Evolutionary conservation across 2,888 invertebrate genomes (phyloP), one percentile per base, ranked within the genome.

Genomic region (Pseudococcus longispinus): DNA sequence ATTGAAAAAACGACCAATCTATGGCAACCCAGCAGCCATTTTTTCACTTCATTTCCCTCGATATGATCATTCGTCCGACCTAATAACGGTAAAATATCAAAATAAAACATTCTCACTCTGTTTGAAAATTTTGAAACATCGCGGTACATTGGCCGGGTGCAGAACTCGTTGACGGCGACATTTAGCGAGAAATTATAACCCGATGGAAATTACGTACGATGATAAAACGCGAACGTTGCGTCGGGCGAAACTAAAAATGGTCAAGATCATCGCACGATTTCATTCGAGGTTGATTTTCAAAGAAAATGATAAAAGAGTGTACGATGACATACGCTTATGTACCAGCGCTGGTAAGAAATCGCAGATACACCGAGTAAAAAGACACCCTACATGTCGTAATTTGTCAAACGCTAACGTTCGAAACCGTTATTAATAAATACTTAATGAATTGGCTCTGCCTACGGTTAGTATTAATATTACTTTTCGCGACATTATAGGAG

Each of bases 401-500:
- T 70, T 70, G 70, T 70, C 70, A 70, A 70, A 70, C 29, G 29
- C 15, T 18, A 70, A 70, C 70, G 29, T 13, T 70, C 29, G 29
- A 70, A 70, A 70, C 29, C 32, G 70, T 70, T 70, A 70, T 70
- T 70, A 70, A 70, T 70, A 70, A 70, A 70, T 70, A 70, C 70
- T 70, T 70, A 70, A 70, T 70, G 70, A 70, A 70, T 70, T 70
- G 70, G 70, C 70, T 70, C 70, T 70, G 29, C 70, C 70, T 70
- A 70, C 70, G 70, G 70, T 70, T 70, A 70, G 70, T 70, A 70
- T 70, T 80, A 80, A 80, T 80, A 42, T 42, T 80, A 80, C 77
- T 42, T 80, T 80, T 80, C 77, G 70, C 77, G 42, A 80, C 77
- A 42, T 80, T 80, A 42, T 80, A 80, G 77, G 77, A 80, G 42